phyloP scores from a whole-genome alignment of 1,140 invertebrate genomes.

The Drosophila asahinai region DNA sequence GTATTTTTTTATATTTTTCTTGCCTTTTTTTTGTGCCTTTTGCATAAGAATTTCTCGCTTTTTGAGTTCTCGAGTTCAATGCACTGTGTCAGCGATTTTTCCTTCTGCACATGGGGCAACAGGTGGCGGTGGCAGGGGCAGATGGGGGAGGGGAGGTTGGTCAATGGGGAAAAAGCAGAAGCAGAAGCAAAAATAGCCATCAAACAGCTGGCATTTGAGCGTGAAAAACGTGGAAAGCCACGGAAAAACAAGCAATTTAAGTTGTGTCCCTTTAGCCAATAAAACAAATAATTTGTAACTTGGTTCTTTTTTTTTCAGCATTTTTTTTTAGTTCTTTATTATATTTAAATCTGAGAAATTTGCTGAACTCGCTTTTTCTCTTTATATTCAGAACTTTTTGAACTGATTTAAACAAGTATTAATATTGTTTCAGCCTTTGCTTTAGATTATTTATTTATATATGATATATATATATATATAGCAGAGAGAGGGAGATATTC shows the following conservation, averaged over 20 bases:
- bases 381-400: background rate
- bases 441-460: background rate
- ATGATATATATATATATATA: background rate
- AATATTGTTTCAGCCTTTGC: too few species aligned
- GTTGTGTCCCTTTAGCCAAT: too few species aligned
- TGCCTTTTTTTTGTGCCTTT: conserved; percentile 48
- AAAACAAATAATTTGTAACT: background rate
- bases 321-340: too few species aligned
- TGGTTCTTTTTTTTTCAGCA: background rate
- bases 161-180: conserved; percentile 11
- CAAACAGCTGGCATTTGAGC: conserved; percentile 27
- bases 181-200: conserved; percentile 17
- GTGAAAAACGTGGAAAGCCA: conserved; percentile 27
- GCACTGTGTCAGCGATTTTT: conserved; percentile 72
- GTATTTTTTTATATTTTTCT: conserved; percentile 22
- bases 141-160: conserved; percentile 1
- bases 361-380: too few species aligned
- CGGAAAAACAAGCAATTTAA: conserved; percentile 18
- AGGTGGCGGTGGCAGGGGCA: conserved; percentile 20
- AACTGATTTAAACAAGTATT: too few species aligned
- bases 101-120: conserved; percentile 33
- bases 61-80: conserved; percentile 73
- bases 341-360: too few species aligned
- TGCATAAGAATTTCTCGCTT: conserved; percentile 81
- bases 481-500: conserved; percentile 23